These are phyloP conservation scores for Hypomesus transpacificus DNA, from an alignment of 2,113 vertebrate species.

Conservation along the genomic window DNA sequence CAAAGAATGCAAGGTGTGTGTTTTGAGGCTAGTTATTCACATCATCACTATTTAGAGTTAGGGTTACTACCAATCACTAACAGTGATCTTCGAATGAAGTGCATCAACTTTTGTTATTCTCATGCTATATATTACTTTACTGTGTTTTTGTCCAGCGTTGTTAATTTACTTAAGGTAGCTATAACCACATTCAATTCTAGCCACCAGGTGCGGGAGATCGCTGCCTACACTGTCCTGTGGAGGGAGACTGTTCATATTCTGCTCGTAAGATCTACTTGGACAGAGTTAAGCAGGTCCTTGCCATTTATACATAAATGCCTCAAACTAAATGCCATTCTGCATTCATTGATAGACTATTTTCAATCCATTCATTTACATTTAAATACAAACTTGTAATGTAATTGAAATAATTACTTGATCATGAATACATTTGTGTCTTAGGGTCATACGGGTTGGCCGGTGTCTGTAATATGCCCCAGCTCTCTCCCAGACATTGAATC, in stretches of 20 bases:
- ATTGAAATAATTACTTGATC: background rate
- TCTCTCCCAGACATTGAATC: conserved; percentile 75
- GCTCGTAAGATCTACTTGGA: conserved; percentile 79
- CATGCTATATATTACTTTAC: no score
- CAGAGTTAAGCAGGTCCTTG: conserved; percentile 63
- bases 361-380: background rate
- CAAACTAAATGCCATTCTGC: background rate
- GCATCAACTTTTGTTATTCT: no score
- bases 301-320: background rate
- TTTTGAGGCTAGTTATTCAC: background rate
- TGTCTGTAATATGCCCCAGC: conserved; percentile 72
- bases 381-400: background rate
- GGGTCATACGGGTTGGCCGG: conserved; percentile 74
- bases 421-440: conserved; percentile 26
- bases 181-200: conserved; percentile 46
- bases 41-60: no score
- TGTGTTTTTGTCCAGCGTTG: no score
- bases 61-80: no score
- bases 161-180: no score
- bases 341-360: no score
- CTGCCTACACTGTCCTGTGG: conserved; percentile 75
- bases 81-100: no score
- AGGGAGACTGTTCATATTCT: conserved; percentile 74
- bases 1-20: conserved; percentile 72
- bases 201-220: conserved; percentile 70